Percentiles rank a stretch among this genome's conserved stretches.
These are phyloP conservation scores for Iselma pallidipennis DNA, from an alignment of 2,888 invertebrate species.

Conservation along the genomic window DNA sequence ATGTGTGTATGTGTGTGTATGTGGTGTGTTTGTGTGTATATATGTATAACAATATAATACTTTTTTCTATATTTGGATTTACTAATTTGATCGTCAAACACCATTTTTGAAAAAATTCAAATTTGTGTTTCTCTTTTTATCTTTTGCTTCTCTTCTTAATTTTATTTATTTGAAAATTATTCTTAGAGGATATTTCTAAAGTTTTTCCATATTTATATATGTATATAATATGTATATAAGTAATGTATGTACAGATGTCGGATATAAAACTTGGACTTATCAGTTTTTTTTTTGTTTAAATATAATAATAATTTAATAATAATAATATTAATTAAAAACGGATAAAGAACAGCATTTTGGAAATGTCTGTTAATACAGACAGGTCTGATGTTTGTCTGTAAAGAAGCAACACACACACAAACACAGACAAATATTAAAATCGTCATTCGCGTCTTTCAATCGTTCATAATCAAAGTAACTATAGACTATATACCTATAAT, in stretches of 20 bases:
- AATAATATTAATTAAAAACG: conserved; percentile 20
- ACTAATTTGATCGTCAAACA: conserved; percentile 38
- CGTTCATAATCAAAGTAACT: conserved; percentile 42
- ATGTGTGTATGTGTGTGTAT: too few relatives aligned
- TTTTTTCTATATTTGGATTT: conserved; percentile 35
- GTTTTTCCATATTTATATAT: conserved; percentile 12
- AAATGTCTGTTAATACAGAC: conserved; percentile 37
- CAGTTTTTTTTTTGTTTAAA: conserved; percentile 31
- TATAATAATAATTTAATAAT: conserved; percentile 10
- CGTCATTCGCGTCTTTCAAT: conserved; percentile 28
- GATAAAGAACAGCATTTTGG: conserved; percentile 40
- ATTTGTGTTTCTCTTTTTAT: too few relatives aligned
- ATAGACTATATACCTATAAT: conserved; percentile 38
- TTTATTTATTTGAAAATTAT: too few relatives aligned
- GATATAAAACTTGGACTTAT: conserved; percentile 46
- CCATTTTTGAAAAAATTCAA: conserved; percentile 44
- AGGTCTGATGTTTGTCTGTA: conserved; percentile 31
- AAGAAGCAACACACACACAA: conserved; percentile 34
- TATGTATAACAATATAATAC: conserved; percentile 48
- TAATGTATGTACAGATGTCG: conserved; percentile 33
- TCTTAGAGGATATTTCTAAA: conserved; percentile 40
- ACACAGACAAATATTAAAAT: conserved; percentile 34
- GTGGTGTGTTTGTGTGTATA: too few relatives aligned
- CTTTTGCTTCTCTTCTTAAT: too few relatives aligned
- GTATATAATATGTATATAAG: conserved; percentile 6